Evolutionary conservation across 2,113 vertebrate species (phyloP), one percentile per base, ranked within the genome.

Genomic region (Cisticola juncidis): DNA sequence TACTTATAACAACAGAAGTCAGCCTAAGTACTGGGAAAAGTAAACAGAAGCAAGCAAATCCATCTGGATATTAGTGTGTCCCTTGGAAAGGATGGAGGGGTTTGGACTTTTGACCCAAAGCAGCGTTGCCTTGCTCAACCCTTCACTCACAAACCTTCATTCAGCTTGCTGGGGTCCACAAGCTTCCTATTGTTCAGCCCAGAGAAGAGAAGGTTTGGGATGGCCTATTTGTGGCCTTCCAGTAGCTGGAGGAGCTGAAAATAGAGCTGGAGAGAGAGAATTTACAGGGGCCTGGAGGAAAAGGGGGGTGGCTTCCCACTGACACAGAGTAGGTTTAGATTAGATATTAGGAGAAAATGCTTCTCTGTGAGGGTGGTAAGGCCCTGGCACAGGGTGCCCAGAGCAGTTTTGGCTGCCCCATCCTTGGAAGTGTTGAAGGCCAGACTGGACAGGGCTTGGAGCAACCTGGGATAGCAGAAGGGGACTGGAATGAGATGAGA

Each of bases 1-100:
- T 93, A 70, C 88, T 88, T 77, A 54, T 42, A 93, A 80, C 79
- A 94, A 64, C 88, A 94, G 50, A 82, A 88, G 65, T 71, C 90
- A 71, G 81, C 3, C 3, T 68, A 88, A 91, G 62, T 53, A 88
- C 54, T 0, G 0, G 58, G 50, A 73, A 72, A 74, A 79, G 81
- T 36, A 78, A 91, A 48, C 4, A 9, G 70, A 94, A 79, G 57
- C 81, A 81, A 91, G 76, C 40, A 91, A 88, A 87, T 68, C 69
- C 90, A 47, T 70, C 56, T 57, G 70, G 81, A 33, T 45, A 35
- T 88, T 60, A 64, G 33, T 9, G 48, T 9, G 24, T 5, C 28
- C 68, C 62, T 57, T 66, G 77, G 72, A 70, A 90, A 78, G 51
- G 11, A 23, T 47, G 69, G 40, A 47, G 23, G 1, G 2, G 19